Evolutionary conservation across 2,888 invertebrate species (phyloP).

Genomic region (Vanessa cardui): DNA sequence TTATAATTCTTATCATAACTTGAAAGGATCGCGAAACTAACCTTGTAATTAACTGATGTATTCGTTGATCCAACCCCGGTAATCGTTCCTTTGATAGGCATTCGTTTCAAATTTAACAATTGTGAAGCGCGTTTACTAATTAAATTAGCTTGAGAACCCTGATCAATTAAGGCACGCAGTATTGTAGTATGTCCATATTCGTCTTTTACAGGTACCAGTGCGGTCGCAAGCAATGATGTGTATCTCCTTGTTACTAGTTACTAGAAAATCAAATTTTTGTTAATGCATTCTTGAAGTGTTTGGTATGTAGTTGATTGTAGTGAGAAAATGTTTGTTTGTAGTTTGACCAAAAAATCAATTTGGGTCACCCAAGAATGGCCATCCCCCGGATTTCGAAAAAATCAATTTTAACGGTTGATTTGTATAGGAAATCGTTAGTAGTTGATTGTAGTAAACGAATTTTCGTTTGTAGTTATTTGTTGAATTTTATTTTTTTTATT

Average conservation of each 20-base stretch:
- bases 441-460: too few species aligned
- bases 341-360: too few species aligned
- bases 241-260: not conserved
- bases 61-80: constrained; percentile 6
- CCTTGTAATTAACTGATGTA: not conserved
- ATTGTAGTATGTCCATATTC: constrained; percentile 6
- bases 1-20: not conserved
- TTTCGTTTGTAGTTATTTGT: too few species aligned
- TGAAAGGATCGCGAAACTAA: not conserved
- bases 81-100: not conserved
- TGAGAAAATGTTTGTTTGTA: too few species aligned
- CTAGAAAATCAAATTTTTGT: too few species aligned
- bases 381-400: too few species aligned
- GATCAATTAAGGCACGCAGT: constrained; percentile 21
- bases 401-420: too few species aligned
- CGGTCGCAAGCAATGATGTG: not conserved
- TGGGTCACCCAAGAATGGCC: too few species aligned
- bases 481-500: too few species aligned
- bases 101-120: not conserved
- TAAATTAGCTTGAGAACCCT: constrained; percentile 29
- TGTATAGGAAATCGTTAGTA: too few species aligned
- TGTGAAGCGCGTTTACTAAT: constrained; percentile 29
- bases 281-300: too few species aligned
- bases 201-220: constrained; percentile 14
- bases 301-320: too few species aligned